Evolutionary conservation across 1,140 invertebrate genomes (phyloP), one percentile per base, ranked within the genome.

Genomic region (Goniozus legneri): DNA sequence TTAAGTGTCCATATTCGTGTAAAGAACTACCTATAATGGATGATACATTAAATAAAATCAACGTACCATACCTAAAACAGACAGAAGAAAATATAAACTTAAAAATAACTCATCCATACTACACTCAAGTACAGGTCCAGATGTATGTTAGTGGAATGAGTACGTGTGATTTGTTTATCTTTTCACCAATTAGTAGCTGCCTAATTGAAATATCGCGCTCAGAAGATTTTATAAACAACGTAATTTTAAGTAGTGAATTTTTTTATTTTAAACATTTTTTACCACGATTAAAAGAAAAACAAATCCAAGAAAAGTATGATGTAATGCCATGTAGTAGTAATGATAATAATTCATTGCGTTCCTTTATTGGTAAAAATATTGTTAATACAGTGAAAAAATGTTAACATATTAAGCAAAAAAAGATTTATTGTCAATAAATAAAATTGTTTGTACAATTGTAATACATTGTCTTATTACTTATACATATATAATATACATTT

Each of bases 21-120:
- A 35, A 52, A 43, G 52, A 50, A 38, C 46, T 48, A 58, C 34
- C 45, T 19, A 33, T 58, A 20, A 43, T 58, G 8, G 38, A 60
- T 50, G 66, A 41, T 69, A 54, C 36, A 68, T 74, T 15, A 39
- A 53, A 52, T 73, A 64, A 34, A 67, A 58, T 16, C 69, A 64
- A 38, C 51, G 43, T 13, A 68, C 71, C 41, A 61, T 61, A 49
- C 72, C 65, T 21, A 62, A 64, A 32, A 75, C 60, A 18, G 71
- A 47, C 32, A 58, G 54, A 56, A 19, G 67, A 72, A 39, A 59
- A 67, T 38, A 54, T 37, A 40, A 54, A 56, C 59, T 76, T 73
- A 41, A 45, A 13, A 68, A 70, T 38, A 62, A 69, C 31, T 50
- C 43, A 18, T 27, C 22, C 20, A 57, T 33, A 45, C 52, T 31